Conservation (phyloP, 2,797 vertebrate species). For the Ptychobarbus kaznakovi region DNA sequence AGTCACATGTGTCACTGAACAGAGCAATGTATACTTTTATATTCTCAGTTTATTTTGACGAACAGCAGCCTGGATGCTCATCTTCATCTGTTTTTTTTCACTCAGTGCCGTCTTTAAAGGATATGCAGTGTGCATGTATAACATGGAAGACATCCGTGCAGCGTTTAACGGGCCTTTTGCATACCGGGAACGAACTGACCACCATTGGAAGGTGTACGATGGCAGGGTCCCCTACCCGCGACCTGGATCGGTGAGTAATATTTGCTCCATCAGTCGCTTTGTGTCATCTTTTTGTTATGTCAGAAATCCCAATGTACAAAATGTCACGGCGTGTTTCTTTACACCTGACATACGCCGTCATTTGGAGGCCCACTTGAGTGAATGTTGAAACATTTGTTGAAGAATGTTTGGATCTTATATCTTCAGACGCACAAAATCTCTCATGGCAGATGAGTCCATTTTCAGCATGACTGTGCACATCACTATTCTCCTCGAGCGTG, state of each 20-base stretch:
- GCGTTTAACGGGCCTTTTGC: conserved; percentile 96
- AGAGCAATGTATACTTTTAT: background rate
- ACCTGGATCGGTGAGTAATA: conserved; percentile 92
- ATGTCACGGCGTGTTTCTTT: background rate
- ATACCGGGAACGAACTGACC: conserved; percentile 90
- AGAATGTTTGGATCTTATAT: conserved; percentile 2
- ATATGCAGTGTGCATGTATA: conserved; percentile 93
- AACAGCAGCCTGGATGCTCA: background rate
- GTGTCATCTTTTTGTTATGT: conserved; percentile 17
- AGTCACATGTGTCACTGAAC: background rate
- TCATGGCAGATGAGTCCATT: conserved; percentile 38
- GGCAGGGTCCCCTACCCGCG: conserved; percentile 93
- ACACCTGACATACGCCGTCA: background rate
- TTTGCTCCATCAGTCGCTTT: conserved; percentile 14
- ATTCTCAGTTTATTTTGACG: background rate
- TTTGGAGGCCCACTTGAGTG: conserved; percentile 4
- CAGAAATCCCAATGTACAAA: background rate
- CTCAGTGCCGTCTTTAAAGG: conserved; percentile 89
- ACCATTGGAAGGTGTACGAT: conserved; percentile 94
- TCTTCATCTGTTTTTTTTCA: background rate
- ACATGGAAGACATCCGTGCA: conserved; percentile 92
- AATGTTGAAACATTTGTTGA: background rate
- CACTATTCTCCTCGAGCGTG: background rate
- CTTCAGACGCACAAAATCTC: conserved; percentile 10
- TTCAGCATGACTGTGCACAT: conserved; percentile 48